Conservation (phyloP, 2,888 invertebrate genomes). For the Idaea straminata region DNA sequence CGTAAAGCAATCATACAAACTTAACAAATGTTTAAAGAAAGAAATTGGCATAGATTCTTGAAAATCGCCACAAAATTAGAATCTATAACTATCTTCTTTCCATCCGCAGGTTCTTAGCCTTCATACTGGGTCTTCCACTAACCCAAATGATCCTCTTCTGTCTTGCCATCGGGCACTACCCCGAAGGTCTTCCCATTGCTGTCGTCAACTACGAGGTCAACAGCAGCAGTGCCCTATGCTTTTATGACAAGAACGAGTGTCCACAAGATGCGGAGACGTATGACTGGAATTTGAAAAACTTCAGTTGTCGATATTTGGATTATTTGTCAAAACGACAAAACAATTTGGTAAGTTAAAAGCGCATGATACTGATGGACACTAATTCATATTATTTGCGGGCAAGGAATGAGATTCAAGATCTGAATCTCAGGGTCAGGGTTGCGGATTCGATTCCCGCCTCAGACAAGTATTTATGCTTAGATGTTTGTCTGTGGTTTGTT, state of each 20-base stretch:
- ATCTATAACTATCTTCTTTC: neutral
- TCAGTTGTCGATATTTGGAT: conserved; percentile 90
- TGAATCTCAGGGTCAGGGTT: too few species aligned
- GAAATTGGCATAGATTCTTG: too few species aligned
- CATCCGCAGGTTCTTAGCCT: conserved; percentile 84
- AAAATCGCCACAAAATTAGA: too few species aligned
- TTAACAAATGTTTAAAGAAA: too few species aligned
- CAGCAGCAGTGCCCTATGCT: conserved; percentile 65
- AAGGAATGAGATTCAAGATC: too few species aligned
- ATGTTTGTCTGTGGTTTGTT: too few species aligned
- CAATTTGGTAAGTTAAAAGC: conserved; percentile 79
- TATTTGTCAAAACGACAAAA: conserved; percentile 84
- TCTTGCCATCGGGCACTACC: conserved; percentile 93
- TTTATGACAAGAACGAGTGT: conserved; percentile 78
- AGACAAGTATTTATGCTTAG: too few species aligned
- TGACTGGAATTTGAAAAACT: conserved; percentile 79
- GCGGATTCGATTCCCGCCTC: too few species aligned
- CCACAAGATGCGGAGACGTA: conserved; percentile 58
- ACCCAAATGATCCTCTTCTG: conserved; percentile 94
- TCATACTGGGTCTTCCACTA: conserved; percentile 92
- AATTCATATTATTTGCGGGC: too few species aligned
- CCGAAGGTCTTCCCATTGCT: conserved; percentile 86
- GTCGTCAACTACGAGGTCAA: conserved; percentile 89
- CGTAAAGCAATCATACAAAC: too few species aligned
- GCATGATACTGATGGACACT: too few species aligned